Evolutionary conservation across 2,113 vertebrate genomes (phyloP).

Genomic region (Galeopterus variegatus): DNA sequence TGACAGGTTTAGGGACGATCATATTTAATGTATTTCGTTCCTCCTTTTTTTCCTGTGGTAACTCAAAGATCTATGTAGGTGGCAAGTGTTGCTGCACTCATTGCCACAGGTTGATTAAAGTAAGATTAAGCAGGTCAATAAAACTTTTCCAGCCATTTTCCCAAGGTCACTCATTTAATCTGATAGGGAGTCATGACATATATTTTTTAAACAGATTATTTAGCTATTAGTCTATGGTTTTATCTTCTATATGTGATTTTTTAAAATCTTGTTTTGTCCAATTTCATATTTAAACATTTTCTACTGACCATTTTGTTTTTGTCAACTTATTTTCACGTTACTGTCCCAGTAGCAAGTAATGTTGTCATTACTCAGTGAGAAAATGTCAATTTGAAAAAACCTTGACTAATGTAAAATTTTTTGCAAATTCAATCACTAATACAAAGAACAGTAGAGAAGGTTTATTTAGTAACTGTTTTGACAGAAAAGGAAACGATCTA

Average conservation of each 20-base stretch:
- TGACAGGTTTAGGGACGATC: neutral
- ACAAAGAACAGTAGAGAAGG: neutral
- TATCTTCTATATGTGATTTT: neutral
- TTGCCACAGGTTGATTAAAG: neutral
- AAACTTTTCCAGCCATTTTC: neutral
- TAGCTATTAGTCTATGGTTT: neutral
- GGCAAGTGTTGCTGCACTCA: neutral
- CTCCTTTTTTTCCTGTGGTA: neutral
- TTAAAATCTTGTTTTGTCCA: neutral
- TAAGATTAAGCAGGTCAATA: neutral
- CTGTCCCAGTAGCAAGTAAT: constrained; percentile 19
- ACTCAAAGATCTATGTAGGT: neutral
- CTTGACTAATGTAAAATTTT: constrained; percentile 25
- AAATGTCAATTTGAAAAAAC: constrained; percentile 43
- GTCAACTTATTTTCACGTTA: neutral
- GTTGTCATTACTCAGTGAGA: neutral
- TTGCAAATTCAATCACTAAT: too few species aligned
- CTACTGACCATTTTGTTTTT: constrained; percentile 19
- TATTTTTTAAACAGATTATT: neutral
- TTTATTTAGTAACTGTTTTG: constrained; percentile 55
- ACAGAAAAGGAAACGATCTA: constrained; percentile 33
- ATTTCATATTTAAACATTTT: neutral
- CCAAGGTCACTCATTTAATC: neutral
- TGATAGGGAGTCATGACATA: neutral
- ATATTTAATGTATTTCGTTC: neutral